These are phyloP conservation scores for Cinara cedri DNA, from an alignment of 2,888 invertebrate genomes.

Conservation along the genomic window DNA sequence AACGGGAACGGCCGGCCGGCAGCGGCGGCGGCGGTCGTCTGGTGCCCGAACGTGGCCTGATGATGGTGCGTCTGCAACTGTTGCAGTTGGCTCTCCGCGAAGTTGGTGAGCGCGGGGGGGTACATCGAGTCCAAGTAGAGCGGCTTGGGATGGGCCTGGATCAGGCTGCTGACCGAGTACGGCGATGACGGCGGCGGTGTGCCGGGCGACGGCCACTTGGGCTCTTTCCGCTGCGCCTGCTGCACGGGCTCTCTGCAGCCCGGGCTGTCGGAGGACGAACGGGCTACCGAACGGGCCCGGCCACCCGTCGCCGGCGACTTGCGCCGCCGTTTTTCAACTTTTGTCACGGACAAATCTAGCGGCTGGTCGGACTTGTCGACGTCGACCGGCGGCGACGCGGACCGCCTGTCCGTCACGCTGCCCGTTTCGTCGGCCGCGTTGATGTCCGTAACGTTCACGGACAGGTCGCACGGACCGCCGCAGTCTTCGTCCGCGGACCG, in stretches of 20 bases:
- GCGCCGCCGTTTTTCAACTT: slow-evolving; percentile 15
- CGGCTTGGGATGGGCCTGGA: slow-evolving; percentile 63
- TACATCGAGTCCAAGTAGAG: slow-evolving; percentile 54
- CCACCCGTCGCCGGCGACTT: slow-evolving; percentile 4
- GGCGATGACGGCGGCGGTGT: slow-evolving; percentile 63
- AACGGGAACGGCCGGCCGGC: slow-evolving; percentile 71
- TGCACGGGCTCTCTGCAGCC: not conserved
- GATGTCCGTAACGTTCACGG: slow-evolving; percentile 48
- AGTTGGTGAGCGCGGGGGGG: slow-evolving; percentile 29
- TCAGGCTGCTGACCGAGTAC: slow-evolving; percentile 64
- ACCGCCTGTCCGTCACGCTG: slow-evolving; percentile 12
- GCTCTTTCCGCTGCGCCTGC: not conserved
- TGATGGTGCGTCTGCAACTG: slow-evolving; percentile 58
- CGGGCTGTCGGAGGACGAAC: not conserved
- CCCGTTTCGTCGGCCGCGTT: slow-evolving; percentile 16
- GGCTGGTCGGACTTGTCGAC: slow-evolving; percentile 59
- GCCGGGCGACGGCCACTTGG: slow-evolving; percentile 13
- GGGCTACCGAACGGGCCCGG: not conserved
- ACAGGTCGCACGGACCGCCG: slow-evolving; percentile 51
- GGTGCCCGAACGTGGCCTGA: slow-evolving; percentile 65
- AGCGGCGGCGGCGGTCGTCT: slow-evolving; percentile 69
- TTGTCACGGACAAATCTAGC: slow-evolving; percentile 49
- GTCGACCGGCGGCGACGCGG: slow-evolving; percentile 58
- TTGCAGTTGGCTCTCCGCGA: slow-evolving; percentile 19
- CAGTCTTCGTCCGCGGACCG: slow-evolving; percentile 60